Conservation (phyloP, 2,113 vertebrate species). For the Zosterops pallidus region DNA sequence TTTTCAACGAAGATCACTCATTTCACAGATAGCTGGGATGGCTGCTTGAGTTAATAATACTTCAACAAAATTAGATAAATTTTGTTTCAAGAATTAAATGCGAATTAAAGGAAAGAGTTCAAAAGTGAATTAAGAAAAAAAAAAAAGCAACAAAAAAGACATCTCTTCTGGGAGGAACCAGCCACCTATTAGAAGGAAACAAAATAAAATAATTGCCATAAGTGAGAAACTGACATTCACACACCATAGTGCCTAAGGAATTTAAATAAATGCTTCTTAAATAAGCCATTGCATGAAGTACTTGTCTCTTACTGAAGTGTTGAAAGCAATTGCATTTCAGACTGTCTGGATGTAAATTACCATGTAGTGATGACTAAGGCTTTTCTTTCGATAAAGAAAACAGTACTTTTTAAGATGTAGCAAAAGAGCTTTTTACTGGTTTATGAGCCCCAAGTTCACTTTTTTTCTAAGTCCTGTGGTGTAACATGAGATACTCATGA, state of each 20-base stretch:
- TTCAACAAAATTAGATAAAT: background rate
- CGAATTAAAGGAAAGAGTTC: background rate
- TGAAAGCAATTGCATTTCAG: background rate
- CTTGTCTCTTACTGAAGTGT: background rate
- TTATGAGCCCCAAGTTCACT: accelerated
- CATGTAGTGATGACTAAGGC: background rate
- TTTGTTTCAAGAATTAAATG: background rate
- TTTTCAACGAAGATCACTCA: background rate
- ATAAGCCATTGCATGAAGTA: background rate
- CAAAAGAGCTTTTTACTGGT: background rate
- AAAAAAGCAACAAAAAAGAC: background rate
- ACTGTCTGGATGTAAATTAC: background rate
- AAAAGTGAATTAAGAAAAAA: background rate
- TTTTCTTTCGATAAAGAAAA: background rate
- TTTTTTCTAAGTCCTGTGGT: background rate
- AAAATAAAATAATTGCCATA: background rate
- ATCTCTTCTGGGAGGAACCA: background rate
- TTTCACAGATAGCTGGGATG: background rate
- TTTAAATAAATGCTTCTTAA: background rate
- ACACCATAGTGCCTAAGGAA: background rate
- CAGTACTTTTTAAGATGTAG: background rate
- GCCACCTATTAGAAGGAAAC: background rate
- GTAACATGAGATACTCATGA: background rate
- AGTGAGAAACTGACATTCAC: background rate
- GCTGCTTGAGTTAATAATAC: background rate